Evolutionary conservation across 2,113 vertebrate genomes (phyloP).

Genomic region (Nyctibius bracteatus): DNA sequence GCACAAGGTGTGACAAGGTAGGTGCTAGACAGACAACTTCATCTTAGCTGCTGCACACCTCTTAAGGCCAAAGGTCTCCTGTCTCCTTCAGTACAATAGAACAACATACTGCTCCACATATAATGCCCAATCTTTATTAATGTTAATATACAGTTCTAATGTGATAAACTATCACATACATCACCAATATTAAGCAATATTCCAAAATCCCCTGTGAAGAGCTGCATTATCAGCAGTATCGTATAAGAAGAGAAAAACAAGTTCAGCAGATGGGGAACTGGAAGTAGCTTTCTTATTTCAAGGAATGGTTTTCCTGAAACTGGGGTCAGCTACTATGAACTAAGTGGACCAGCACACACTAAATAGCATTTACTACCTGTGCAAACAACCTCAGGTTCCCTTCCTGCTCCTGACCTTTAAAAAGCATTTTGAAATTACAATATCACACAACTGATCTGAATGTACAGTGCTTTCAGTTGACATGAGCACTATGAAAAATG

Average conservation of each 20-base stretch:
- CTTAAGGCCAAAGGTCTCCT: background rate
- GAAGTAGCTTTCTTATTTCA: background rate
- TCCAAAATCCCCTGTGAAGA: background rate
- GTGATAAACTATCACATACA: background rate
- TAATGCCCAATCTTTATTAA: background rate
- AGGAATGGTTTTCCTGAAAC: background rate
- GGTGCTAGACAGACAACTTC: background rate
- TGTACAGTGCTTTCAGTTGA: background rate
- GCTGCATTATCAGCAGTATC: background rate
- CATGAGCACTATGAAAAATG: background rate
- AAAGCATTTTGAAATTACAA: background rate
- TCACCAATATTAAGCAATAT: background rate
- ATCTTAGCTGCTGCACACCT: background rate
- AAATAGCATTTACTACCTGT: background rate
- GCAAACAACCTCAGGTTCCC: background rate
- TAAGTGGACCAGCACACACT: background rate
- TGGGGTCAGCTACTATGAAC: background rate
- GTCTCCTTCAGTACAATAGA: background rate
- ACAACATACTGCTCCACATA: background rate
- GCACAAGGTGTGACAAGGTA: background rate
- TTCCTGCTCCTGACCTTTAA: constrained; percentile 32
- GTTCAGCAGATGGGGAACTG: background rate
- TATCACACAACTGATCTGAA: constrained; percentile 2
- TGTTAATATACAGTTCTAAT: background rate
- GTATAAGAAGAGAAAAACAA: background rate